A percentile compares a stretch with the other conserved stretches of the same genome.
Evolutionary conservation across 2,113 vertebrate genomes (phyloP).

Genomic region (Lophotis ruficrista): DNA sequence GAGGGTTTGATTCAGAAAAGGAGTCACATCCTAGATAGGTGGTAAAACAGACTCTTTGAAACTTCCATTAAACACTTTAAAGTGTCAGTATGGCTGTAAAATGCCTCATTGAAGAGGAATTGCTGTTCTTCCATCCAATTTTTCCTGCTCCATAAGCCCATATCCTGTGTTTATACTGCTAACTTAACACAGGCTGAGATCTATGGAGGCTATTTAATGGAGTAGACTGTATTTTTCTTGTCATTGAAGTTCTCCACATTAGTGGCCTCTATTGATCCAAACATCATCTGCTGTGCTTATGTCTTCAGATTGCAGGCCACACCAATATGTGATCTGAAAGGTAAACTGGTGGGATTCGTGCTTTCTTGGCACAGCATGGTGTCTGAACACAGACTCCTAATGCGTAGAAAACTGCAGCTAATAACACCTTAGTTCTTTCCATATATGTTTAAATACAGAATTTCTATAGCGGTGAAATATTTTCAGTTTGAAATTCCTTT

Average conservation of each 20-base stretch:
- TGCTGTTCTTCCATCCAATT: conserved; percentile 24
- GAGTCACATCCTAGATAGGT: conserved; percentile 3
- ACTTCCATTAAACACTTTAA: conserved; percentile 29
- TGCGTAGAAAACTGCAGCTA: neutral
- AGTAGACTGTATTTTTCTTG: conserved; percentile 61
- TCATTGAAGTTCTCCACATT: conserved; percentile 43
- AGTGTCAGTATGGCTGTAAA: conserved; percentile 12
- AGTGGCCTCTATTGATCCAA: conserved; percentile 56
- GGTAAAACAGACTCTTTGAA: conserved; percentile 21
- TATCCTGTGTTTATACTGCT: conserved; percentile 38
- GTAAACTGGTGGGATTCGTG: neutral
- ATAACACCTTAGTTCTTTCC: neutral
- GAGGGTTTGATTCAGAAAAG: conserved; percentile 5
- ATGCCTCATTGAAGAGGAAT: conserved; percentile 42
- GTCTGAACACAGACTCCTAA: neutral
- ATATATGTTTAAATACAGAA: neutral
- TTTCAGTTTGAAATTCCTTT: neutral
- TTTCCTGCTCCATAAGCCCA: conserved; percentile 11
- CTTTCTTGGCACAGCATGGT: neutral
- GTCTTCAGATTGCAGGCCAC: neutral
- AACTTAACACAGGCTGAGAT: conserved; percentile 34
- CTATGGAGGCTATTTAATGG: conserved; percentile 44
- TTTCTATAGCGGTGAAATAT: neutral
- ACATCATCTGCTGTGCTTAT: conserved; percentile 21
- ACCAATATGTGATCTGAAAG: neutral